Percentiles rank a stretch among this genome's conserved stretches.
These are phyloP conservation scores for Marcusenius ussheri DNA, from an alignment of 2,113 vertebrate species.

Conservation along the genomic window DNA sequence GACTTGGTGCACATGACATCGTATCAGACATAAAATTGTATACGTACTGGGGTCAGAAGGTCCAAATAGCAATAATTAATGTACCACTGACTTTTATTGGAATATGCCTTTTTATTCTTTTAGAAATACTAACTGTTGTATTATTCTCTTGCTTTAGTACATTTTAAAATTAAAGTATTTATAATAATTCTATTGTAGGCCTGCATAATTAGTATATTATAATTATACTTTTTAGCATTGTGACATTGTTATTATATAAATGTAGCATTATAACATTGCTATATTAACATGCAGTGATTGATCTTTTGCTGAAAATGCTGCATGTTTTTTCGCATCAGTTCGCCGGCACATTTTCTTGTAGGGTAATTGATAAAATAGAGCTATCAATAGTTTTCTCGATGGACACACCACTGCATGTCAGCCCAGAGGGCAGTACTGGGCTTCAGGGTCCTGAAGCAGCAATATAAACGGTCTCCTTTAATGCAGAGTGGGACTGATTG, in stretches of 20 bases:
- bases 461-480: neutral
- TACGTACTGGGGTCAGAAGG: neutral
- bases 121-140: neutral
- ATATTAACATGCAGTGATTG: neutral
- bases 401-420: neutral
- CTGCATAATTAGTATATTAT: neutral
- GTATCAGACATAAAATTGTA: neutral
- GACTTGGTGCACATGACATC: neutral
- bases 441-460: neutral
- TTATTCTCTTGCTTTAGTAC: neutral
- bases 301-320: neutral
- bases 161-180: neutral
- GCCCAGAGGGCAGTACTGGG: neutral
- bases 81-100: neutral
- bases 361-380: neutral
- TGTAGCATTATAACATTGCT: neutral
- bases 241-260: neutral
- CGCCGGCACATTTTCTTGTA: neutral
- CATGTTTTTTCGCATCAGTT: neutral
- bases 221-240: neutral
- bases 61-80: neutral
- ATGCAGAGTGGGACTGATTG: neutral
- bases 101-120: neutral
- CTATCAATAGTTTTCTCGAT: neutral
- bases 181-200: neutral